Base-by-base conservation (phyloP, 2,888 invertebrate genomes). In the Mesorhabditis sp. region DNA sequence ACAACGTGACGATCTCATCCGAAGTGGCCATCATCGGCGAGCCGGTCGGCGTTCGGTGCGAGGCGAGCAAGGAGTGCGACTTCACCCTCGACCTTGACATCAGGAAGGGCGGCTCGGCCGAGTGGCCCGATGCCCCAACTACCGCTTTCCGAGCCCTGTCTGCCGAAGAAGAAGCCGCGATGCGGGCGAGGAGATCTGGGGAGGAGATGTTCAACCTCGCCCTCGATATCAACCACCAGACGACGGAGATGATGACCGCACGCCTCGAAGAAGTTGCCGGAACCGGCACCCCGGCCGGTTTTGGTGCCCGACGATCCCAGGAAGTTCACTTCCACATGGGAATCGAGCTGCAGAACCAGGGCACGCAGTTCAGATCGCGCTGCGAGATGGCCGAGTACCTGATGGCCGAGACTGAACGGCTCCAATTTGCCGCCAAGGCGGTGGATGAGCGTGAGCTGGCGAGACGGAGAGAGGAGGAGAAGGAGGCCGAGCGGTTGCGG, bases 141-240 rank as follows among this genome's bases (percentile, higher is more conserved):
- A 67, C 65, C 41, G 74, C 10, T 2, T 50, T 50, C 7, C 58
- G 58, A n/a, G 10, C 58, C 7, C n/a, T 50, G 58, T 13, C 10
- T 43, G 66, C 69, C 41, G 73, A 70, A 69, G 73, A 73, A 64
- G 74, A 73, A 62, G 76, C 76, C 41, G 76, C 71, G 45, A 71
- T 78, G 69, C 68, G 73, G 45, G 76, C 78, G 45, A 70, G 68
- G 28, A 72, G 73, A n/a, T 76, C 78, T 6, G 79, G 78, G 64
- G 80, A 82, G 68, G 74, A 73, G 6, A 72, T 78, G 62, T 80
- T 80, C 76, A 75, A 78, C 68, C 69, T 75, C 66, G 76, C 70
- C 66, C 76, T 76, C 68, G 76, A 76, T 69, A 77, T 77, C 72
- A 73, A 72, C 65, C 74, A 77, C 62, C 77, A 77, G 69, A 73